These are phyloP conservation scores for Caenorhabditis panamensis DNA, from an alignment of 2,888 invertebrate species.

Conservation along the genomic window DNA sequence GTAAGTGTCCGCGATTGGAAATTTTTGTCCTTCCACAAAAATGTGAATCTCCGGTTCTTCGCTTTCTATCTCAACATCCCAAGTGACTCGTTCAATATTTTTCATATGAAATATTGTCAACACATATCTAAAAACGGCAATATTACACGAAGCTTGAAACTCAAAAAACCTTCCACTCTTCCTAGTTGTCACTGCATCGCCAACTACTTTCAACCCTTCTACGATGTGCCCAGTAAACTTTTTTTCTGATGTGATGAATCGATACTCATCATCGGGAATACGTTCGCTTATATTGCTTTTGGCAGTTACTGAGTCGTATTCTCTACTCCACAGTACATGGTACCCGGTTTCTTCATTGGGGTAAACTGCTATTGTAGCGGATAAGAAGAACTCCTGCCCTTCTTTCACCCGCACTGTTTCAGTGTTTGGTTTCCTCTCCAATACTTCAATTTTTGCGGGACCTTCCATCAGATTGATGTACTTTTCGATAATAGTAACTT, in stretches of 20 bases:
- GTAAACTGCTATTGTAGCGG: background rate
- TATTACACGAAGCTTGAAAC: background rate
- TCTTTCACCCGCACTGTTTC: constrained; percentile 1
- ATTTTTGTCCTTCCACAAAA: constrained; percentile 31
- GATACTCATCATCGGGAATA: background rate
- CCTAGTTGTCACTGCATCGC: background rate
- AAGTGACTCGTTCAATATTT: constrained; percentile 41
- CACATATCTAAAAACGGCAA: constrained; percentile 31
- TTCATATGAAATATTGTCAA: constrained; percentile 31
- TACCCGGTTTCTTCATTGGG: constrained; percentile 27
- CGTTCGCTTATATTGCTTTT: constrained; percentile 11
- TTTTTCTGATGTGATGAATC: too few relatives aligned
- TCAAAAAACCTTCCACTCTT: background rate
- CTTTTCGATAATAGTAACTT: constrained; percentile 14
- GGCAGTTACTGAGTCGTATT: constrained; percentile 6
- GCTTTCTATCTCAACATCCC: constrained; percentile 47
- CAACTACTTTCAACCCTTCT: background rate
- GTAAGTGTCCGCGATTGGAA: too few relatives aligned
- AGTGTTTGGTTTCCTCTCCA: background rate
- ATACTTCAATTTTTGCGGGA: constrained; percentile 38
- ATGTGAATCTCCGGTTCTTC: constrained; percentile 30
- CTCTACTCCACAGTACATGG: constrained; percentile 50
- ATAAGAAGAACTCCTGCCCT: constrained; percentile 16
- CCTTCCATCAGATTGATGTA: constrained; percentile 27
- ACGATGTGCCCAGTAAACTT: background rate